Evolutionary conservation across 2,797 vertebrate species (phyloP).

Genomic region (Pangasius djambal): DNA sequence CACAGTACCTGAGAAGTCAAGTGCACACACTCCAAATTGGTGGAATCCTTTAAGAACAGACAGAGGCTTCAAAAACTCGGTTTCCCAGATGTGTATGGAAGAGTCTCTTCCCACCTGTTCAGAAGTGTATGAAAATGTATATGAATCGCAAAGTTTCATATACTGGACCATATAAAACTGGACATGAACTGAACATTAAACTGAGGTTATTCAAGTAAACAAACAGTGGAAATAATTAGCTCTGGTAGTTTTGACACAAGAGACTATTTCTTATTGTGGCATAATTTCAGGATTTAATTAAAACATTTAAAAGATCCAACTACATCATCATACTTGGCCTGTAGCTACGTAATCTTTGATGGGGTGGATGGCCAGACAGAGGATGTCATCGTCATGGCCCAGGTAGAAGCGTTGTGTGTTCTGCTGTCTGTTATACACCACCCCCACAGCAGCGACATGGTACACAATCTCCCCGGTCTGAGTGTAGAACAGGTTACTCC

Average conservation of each 20-base stretch:
- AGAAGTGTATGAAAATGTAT: constrained; percentile 34
- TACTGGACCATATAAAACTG: background rate
- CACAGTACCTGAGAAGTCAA: constrained; percentile 95
- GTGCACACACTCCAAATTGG: constrained; percentile 92
- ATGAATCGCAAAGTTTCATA: constrained; percentile 3
- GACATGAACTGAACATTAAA: background rate
- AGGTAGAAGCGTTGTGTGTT: constrained; percentile 97
- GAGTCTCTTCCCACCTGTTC: constrained; percentile 94
- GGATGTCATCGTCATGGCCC: constrained; percentile 95
- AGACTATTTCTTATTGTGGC: too few relatives aligned
- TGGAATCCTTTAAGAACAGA: constrained; percentile 95
- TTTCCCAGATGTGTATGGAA: constrained; percentile 95
- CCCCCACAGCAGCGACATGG: constrained; percentile 94
- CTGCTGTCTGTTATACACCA: constrained; percentile 96
- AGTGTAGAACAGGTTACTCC: constrained; percentile 94
- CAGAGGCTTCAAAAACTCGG: constrained; percentile 91
- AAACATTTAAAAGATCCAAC: background rate
- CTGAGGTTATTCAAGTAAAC: background rate
- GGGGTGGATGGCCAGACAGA: constrained; percentile 94
- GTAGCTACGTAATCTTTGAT: constrained; percentile 97
- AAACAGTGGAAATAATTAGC: background rate
- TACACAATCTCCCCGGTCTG: constrained; percentile 98
- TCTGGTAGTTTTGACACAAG: background rate
- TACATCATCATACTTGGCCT: constrained; percentile 84
- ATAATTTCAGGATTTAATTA: background rate